Conservation (phyloP, 2,797 vertebrate genomes). For the Synaphobranchus kaupii region DNA sequence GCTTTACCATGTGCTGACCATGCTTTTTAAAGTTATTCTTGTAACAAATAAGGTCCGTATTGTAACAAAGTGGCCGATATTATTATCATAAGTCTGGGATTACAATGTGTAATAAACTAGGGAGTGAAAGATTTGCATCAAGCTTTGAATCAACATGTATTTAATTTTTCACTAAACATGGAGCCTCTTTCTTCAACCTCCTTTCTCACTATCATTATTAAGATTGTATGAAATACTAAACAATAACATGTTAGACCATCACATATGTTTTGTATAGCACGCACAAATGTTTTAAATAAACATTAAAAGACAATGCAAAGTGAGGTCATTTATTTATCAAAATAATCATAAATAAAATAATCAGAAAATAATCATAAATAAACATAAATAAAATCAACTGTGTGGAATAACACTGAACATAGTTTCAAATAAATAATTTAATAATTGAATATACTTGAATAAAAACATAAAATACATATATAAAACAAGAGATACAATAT, state of each 20-base stretch:
- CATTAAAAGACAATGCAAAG: constrained; percentile 2
- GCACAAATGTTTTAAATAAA: too few relatives aligned
- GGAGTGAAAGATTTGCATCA: too few relatives aligned
- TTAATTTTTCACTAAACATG: too few relatives aligned
- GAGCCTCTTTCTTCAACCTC: too few relatives aligned
- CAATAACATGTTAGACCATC: too few relatives aligned
- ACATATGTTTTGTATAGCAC: neutral
- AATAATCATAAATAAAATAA: constrained; percentile 72
- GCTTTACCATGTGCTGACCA: neutral
- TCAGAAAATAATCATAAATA: constrained; percentile 46
- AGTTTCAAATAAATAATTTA: neutral
- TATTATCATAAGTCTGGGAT: neutral
- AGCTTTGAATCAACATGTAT: too few relatives aligned
- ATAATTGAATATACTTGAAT: neutral
- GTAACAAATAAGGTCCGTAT: neutral
- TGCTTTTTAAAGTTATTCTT: neutral
- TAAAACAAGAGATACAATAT: neutral
- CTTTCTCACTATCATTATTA: too few relatives aligned
- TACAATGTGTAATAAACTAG: neutral
- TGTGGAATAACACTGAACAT: neutral
- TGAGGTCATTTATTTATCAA: constrained; percentile 69
- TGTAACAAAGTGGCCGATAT: neutral
- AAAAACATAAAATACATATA: neutral
- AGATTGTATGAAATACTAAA: too few relatives aligned
- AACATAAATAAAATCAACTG: constrained; percentile 18